phyloP scores from a whole-genome alignment of 30 jellyfish, hydroid and myxozoan genomes.

The Pseudorhiza aurosa region DNA sequence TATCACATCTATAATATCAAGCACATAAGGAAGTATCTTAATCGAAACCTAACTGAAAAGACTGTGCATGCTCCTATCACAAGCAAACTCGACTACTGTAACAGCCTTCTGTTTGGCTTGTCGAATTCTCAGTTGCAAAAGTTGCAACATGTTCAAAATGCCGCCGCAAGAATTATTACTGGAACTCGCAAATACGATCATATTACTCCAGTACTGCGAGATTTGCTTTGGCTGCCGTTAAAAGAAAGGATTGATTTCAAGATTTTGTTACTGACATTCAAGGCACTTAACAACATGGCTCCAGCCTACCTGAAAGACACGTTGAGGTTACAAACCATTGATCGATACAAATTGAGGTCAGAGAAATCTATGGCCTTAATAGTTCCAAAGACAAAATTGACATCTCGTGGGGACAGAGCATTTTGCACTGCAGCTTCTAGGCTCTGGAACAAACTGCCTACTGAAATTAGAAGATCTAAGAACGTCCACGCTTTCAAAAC shows the following conservation, averaged over 20 bases:
- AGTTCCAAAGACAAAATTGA: constrained; percentile 27
- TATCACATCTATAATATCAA: constrained; percentile 45
- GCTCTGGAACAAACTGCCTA: constrained; percentile 50
- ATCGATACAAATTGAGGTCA: not conserved
- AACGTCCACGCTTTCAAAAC: constrained; percentile 25
- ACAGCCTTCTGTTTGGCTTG: constrained; percentile 45
- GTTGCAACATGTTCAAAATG: constrained; percentile 52
- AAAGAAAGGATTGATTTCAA: constrained; percentile 62
- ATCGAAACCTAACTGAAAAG: constrained; percentile 30
- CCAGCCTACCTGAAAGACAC: constrained; percentile 43
- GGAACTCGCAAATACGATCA: constrained; percentile 21
- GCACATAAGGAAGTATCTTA: constrained; percentile 41
- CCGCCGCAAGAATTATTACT: constrained; percentile 47
- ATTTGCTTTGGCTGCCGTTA: constrained; percentile 71
- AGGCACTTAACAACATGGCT: constrained; percentile 58
- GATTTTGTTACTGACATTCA: constrained; percentile 38
- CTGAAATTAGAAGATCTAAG: constrained; percentile 39
- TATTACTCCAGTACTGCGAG: constrained; percentile 26
- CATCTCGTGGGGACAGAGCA: constrained; percentile 45
- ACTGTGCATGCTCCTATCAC: constrained; percentile 54
- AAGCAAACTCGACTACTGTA: constrained; percentile 46
- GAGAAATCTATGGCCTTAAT: constrained; percentile 9
- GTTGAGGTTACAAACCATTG: constrained; percentile 32
- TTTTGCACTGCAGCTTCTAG: constrained; percentile 38
- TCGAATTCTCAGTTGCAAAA: constrained; percentile 19